Evolutionary conservation across 2,113 vertebrate species (phyloP), one percentile per base, ranked within the genome.

Genomic region (Chaenogobius annularis): DNA sequence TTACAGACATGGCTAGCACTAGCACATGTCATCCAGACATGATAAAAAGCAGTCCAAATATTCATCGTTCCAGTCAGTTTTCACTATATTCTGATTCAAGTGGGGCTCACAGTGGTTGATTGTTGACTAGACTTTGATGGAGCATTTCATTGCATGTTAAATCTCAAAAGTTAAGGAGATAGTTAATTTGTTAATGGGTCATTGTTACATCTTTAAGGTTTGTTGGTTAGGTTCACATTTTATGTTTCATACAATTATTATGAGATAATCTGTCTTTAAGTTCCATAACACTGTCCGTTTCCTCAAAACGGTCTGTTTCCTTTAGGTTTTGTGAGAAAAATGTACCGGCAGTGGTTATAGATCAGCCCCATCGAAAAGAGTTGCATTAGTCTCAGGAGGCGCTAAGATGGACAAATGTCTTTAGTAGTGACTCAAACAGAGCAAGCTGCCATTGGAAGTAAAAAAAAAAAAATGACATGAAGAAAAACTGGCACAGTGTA

Each of bases 401-500:
- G 7, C 43, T 66, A 12, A 7, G 69, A 62, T 66, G 70, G 75
- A 73, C 77, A 79, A 72, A 83, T 66, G 68, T 86, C 78, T 76
- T 50, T 65, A 6, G 37, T 81, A 73, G 83, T 71, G 43, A 72
- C 63, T 47, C 6, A 0, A 55, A 66, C 66, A 59, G 46, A 72
- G 62, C 58, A 44, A 63, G 71, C 55, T 10, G 46, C 69, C 68
- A 88, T 47, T 46, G 14, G 72, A 82, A 71, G 74, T 83, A 80
- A 74, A 83, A 83, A 80, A 74, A 83, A 83, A 85, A 47, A 77
- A 80, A 74, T 55, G 74, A 83, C 59, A 56, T 69, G 68, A 37
- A 71, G 69, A 35, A 84, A 67, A 77, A 79, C 68, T 68, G 46
- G 52, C 19, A 19, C 50, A 12, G 50, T 72, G 62, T 66, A 17